Base-by-base conservation (phyloP, 2,888 invertebrate genomes). In the Xanthia icteritia region DNA sequence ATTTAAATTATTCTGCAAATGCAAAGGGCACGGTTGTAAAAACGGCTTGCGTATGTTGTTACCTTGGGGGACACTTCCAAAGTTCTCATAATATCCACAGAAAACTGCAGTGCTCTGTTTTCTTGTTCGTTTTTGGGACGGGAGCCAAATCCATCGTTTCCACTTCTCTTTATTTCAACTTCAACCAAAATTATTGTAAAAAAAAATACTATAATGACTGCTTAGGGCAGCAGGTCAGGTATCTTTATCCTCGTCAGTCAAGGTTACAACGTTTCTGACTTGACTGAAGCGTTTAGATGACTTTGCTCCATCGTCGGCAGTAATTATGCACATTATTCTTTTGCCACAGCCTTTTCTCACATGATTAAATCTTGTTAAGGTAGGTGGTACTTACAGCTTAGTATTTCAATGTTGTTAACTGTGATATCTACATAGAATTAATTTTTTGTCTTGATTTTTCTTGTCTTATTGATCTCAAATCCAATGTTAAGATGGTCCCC, bases 211-310 rank as follows among this genome's bases (percentile, higher is more conserved):
- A 42, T 82, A 77, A 75, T 74, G 76, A 68, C 42, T 23, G 23
- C 45, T 31, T 42, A n/a, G 48, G 64, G n/a, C 64, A 71, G 51
- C 75, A 73, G 64, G 63, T 74, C 65, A 76, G 27, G 15, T 60
- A 73, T 69, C 54, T 75, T 73, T 79, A 81, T 81, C 76, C 80
- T 82, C 77, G 69, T 71, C 64, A 76, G 63, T 64, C 79, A 87
- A 81, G 80, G 83, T 76, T 71, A 45, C 36, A 73, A 54, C 27
- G 51, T 63, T 36, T 61, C 39, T 73, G 70, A 72, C 64, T 77
- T 79, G 56, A 64, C 45, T 74, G 51, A 39, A 64, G 58, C 67
- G 67, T 73, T 79, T 63, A 73, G 69, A 76, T 76, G 78, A 74
- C 60, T 71, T 86, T 68, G 75, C 68, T 58, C 5, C 39, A 69